phyloP scores from a whole-genome alignment of 2,797 vertebrate species.

The Cossypha caffra region DNA sequence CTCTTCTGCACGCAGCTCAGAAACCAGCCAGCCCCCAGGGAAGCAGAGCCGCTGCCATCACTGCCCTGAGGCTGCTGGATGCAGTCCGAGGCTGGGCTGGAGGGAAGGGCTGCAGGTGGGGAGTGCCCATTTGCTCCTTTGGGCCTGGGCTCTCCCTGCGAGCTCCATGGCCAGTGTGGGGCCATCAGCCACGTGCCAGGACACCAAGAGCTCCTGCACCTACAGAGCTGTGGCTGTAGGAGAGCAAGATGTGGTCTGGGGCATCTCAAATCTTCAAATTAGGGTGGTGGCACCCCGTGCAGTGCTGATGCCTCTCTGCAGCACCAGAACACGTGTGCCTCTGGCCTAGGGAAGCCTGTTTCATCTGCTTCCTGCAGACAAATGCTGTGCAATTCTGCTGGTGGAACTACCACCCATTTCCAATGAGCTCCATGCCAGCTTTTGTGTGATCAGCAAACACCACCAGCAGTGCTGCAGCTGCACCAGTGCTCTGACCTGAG shows the following conservation, averaged over 20 bases:
- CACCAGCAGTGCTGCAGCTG: neutral
- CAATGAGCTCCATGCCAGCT: neutral
- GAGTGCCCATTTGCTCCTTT: neutral
- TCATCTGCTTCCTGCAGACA: neutral
- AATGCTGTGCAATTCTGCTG: neutral
- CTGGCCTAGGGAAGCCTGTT: neutral
- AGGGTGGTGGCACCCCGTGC: neutral
- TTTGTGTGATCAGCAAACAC: neutral
- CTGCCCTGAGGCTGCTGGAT: neutral
- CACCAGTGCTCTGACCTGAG: neutral
- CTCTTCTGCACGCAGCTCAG: neutral
- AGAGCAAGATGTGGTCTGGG: fast-evolving
- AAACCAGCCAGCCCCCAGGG: neutral
- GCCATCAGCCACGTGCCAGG: neutral
- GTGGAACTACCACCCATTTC: neutral
- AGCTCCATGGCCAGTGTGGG: fast-evolving
- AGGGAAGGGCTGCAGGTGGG: neutral
- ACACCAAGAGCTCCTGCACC: fast-evolving
- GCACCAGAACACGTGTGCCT: neutral
- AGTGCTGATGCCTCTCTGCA: neutral
- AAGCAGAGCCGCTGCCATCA: neutral
- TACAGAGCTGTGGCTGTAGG: fast-evolving
- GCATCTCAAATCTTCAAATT: neutral
- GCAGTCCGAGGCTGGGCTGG: neutral
- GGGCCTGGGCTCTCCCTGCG: neutral